These are phyloP conservation scores for Trichosurus vulpecula DNA, from an alignment of 2,797 vertebrate genomes.

Conservation along the genomic window DNA sequence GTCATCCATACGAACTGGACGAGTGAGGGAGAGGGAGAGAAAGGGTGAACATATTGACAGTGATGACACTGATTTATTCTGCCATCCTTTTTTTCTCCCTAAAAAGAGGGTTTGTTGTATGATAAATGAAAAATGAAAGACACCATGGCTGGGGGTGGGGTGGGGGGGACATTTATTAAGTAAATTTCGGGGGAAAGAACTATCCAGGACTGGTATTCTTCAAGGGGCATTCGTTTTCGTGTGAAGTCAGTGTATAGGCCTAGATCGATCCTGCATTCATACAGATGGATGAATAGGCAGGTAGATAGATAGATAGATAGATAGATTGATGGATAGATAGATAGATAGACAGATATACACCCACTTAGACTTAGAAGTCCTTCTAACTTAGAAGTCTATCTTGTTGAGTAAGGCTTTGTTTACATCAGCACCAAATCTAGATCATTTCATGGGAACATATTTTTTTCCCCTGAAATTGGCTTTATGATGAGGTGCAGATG, in stretches of 20 bases:
- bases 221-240: background rate
- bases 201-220: background rate
- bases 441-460: background rate
- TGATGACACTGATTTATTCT: constrained; percentile 32
- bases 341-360: background rate
- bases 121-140: constrained; percentile 41
- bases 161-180: background rate
- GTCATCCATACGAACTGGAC: background rate
- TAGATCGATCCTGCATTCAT: background rate
- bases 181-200: background rate
- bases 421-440: background rate
- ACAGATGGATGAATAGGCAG: background rate
- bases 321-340: background rate
- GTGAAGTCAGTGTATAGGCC: background rate
- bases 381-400: background rate
- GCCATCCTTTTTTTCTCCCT: background rate
- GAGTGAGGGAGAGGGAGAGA: background rate
- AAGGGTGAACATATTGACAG: background rate
- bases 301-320: background rate
- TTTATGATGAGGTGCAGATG: background rate
- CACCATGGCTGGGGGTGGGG: background rate
- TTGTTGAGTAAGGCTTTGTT: background rate
- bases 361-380: background rate
- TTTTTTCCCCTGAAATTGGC: background rate
- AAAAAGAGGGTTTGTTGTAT: constrained; percentile 8